A percentile compares a stretch with the other conserved stretches of the same genome.
These are phyloP conservation scores for Echiichthys vipera DNA, from an alignment of 2,797 vertebrate genomes.

Conservation along the genomic window DNA sequence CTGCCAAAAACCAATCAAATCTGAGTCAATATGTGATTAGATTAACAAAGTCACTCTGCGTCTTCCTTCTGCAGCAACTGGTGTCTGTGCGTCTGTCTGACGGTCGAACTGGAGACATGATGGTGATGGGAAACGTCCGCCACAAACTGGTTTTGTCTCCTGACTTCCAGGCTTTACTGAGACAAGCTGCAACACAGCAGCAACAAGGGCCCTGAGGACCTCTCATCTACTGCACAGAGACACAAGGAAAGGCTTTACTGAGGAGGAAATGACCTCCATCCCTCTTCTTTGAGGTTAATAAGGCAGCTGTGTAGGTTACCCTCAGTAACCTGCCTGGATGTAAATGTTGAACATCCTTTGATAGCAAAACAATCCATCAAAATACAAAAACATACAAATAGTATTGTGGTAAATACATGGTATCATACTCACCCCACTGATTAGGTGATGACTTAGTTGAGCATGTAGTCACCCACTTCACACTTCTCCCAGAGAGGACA, in stretches of 20 bases:
- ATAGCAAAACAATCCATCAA: neutral
- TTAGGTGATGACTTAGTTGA: too few relatives aligned
- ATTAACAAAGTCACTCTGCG: neutral
- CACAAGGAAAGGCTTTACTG: too few relatives aligned
- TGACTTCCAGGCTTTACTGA: constrained; percentile 81
- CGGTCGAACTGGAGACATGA: constrained; percentile 83
- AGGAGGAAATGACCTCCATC: neutral
- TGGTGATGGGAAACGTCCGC: constrained; percentile 80
- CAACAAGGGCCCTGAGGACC: constrained; percentile 22
- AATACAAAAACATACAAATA: too few relatives aligned
- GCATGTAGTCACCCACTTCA: too few relatives aligned
- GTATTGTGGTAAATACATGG: neutral
- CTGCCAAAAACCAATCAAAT: too few relatives aligned
- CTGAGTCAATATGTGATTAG: neutral
- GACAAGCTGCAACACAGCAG: constrained; percentile 52
- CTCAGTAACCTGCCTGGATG: neutral
- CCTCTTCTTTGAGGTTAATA: constrained; percentile 5
- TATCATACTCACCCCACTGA: neutral
- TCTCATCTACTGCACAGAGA: neutral
- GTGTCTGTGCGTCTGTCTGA: constrained; percentile 82
- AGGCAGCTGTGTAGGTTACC: constrained; percentile 22
- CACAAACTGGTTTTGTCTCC: constrained; percentile 87
- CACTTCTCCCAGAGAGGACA: neutral
- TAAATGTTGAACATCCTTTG: neutral
- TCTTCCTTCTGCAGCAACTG: constrained; percentile 77